phyloP scores from a whole-genome alignment of 2,113 vertebrate genomes.

The Nanger granti region DNA sequence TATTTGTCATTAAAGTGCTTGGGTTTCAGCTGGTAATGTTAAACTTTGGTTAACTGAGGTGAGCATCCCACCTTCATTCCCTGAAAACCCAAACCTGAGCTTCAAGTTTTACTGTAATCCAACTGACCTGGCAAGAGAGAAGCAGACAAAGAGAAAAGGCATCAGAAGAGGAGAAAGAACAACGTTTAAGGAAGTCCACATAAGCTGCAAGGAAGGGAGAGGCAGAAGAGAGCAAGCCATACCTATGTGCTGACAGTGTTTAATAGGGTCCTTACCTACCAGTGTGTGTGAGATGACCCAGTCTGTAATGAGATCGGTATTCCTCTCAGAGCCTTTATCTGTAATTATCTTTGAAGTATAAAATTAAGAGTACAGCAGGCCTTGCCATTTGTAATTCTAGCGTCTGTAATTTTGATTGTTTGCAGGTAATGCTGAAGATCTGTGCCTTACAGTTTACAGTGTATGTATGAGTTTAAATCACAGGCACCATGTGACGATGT shows the following conservation, averaged over 20 bases:
- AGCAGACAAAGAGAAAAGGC: background rate
- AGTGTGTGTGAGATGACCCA: background rate
- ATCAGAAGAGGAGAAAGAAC: background rate
- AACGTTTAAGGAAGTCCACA: background rate
- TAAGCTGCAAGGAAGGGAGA: background rate
- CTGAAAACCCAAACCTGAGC: background rate
- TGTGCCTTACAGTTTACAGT: background rate
- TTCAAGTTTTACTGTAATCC: background rate
- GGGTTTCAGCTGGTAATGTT: background rate
- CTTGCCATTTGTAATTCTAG: background rate
- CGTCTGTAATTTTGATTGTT: background rate
- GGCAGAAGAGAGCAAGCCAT: background rate
- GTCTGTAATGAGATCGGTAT: background rate
- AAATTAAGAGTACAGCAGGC: background rate
- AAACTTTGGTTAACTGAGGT: background rate
- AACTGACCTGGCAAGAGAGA: background rate
- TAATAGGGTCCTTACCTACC: background rate
- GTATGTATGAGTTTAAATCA: conserved; percentile 15
- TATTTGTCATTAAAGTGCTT: background rate
- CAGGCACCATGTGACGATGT: background rate
- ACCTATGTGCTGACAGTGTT: background rate
- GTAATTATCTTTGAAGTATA: background rate
- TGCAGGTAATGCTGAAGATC: background rate
- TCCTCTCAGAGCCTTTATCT: background rate
- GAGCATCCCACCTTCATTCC: background rate